Base-by-base conservation (phyloP, 2,797 vertebrate species). In the Notolepis coatsorum region DNA sequence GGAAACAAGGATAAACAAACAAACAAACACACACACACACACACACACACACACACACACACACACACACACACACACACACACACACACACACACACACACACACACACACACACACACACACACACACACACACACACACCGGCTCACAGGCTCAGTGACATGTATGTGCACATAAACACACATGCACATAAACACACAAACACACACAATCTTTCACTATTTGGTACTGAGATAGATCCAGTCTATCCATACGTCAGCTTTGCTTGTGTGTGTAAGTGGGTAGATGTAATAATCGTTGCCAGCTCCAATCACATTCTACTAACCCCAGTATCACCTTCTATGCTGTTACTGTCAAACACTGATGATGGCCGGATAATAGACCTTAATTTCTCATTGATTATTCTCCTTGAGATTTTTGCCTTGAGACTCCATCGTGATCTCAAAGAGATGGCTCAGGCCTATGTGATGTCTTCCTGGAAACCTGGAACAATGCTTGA, bases 191-290 rank as follows among this genome's bases (percentile, higher is more conserved):
- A 37, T n/a, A 37, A 41, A 57, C 47, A 7, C 10, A 38, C 25
- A 42, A 35, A 18, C 37, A 30, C 33, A 20, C 24, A 48, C 2
- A 13, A 15, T 3, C 25, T 21, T 33, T 3, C 31, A 60, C 41
- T 4, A 30, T 6, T 58, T 7, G n/a, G 7, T 39, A 39, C 8
- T 5, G 17, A 37, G 48, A 24, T n/a, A 56, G 49, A 51, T 9
- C 15, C 46, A 48, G 4, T 46, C 60, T 6, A 49, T 59, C 3
- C 28, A 20, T 3, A 49, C 57, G 37, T 42, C 37, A 54, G 42
- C 52, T 49, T 7, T 59, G 27, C 21, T 10, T 25, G 43, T 9
- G 33, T 42, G 42, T 46, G 59, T 71, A 61, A 54, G 31, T 31
- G 38, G 27, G 43, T 10, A 49, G 28, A 43, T 39, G 71, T 42